Conservation (phyloP, 2,797 vertebrate genomes). For the Halcyon chelicuti region DNA sequence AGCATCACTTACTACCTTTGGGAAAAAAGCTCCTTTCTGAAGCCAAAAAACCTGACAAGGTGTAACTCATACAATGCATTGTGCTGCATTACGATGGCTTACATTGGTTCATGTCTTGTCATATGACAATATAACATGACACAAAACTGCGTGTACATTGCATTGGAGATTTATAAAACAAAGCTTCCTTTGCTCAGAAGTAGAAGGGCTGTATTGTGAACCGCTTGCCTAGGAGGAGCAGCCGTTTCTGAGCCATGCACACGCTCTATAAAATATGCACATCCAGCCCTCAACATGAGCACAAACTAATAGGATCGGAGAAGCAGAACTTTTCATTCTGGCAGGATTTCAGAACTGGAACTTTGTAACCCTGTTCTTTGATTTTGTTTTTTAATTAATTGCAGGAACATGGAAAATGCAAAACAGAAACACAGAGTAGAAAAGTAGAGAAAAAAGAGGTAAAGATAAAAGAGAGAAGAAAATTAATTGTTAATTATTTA, state of each 20-base stretch:
- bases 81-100: constrained; percentile 66
- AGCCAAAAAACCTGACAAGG: constrained; percentile 68
- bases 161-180: constrained; percentile 76
- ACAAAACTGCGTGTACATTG: constrained; percentile 70
- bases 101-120: constrained; percentile 75
- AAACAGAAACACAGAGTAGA: constrained; percentile 48
- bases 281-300: constrained; percentile 37
- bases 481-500: constrained; percentile 79
- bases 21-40: constrained; percentile 54
- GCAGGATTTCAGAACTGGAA: constrained; percentile 57
- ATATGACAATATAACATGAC: constrained; percentile 79
- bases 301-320: not conserved
- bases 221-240: not conserved
- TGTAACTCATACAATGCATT: constrained; percentile 69
- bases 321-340: constrained; percentile 58
- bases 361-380: constrained; percentile 65
- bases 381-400: constrained; percentile 77
- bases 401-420: constrained; percentile 59
- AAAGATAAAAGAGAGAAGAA: constrained; percentile 72
- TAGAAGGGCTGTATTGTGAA: constrained; percentile 42
- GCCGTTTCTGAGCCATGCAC: not conserved
- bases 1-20: constrained; percentile 70
- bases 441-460: constrained; percentile 22
- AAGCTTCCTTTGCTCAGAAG: constrained; percentile 55
- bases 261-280: constrained; percentile 64